phyloP scores from a whole-genome alignment of 2,113 vertebrate species.

The Actenoides lindsayi region DNA sequence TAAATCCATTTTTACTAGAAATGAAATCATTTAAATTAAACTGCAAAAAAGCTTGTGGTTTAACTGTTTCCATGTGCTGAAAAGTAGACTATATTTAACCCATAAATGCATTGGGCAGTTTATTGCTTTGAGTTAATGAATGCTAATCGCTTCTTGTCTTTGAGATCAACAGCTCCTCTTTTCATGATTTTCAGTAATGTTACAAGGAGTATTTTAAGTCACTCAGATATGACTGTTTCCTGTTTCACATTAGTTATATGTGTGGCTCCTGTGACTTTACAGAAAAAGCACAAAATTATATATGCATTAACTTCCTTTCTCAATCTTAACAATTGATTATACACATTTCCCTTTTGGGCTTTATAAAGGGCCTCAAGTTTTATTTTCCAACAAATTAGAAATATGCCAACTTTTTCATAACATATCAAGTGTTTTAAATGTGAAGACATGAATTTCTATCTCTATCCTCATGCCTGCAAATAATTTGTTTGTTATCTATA shows the following conservation, averaged over 20 bases:
- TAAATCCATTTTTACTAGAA: slow-evolving; percentile 32
- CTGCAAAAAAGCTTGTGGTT: background rate
- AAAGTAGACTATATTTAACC: background rate
- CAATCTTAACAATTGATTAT: background rate
- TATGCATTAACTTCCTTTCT: background rate
- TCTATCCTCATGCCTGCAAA: background rate
- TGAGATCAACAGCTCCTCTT: background rate
- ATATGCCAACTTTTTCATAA: background rate
- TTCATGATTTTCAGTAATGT: background rate
- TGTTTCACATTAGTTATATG: background rate
- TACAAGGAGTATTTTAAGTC: background rate
- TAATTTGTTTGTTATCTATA: background rate
- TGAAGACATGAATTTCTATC: background rate
- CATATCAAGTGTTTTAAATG: background rate
- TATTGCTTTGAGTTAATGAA: background rate
- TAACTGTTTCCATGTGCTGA: slow-evolving; percentile 1
- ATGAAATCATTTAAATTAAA: background rate
- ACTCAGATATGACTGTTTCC: background rate
- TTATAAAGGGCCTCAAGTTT: background rate
- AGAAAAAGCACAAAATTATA: background rate
- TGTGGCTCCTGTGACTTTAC: background rate
- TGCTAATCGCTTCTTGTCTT: background rate
- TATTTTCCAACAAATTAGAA: background rate
- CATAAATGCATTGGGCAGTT: background rate
- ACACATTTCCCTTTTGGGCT: background rate